Conservation (phyloP, 53 echinoderm and acorn worm species). For the Glandiceps talaboti region DNA sequence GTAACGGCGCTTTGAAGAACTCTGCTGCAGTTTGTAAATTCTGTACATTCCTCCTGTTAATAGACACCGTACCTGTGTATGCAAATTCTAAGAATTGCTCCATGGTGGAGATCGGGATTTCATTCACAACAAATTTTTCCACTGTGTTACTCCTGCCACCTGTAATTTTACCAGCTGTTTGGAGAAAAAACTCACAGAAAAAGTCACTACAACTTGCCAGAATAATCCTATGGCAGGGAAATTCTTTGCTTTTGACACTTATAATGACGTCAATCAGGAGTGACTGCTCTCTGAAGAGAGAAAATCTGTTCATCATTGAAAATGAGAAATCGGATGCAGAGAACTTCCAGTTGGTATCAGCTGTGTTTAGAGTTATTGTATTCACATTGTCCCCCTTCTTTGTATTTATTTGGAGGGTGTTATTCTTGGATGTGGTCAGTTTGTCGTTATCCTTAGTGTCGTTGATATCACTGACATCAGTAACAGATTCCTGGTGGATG, state of each 20-base stretch:
- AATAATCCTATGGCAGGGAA: background rate
- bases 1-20: background rate
- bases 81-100: background rate
- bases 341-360: background rate
- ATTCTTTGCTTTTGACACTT: background rate
- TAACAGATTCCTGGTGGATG: too few species aligned
- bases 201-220: background rate
- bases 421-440: too few species aligned
- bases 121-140: background rate
- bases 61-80: background rate
- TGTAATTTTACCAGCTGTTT: background rate
- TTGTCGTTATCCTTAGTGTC: too few species aligned
- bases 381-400: background rate
- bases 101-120: background rate
- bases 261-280: background rate
- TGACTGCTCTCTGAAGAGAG: background rate
- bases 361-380: background rate
- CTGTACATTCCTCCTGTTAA: background rate
- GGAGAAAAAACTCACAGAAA: background rate
- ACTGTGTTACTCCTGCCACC: background rate
- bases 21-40: background rate
- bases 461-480: too few species aligned
- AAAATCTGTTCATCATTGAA: background rate
- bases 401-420: too few species aligned
- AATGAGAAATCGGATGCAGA: background rate